phyloP scores from a whole-genome alignment of 2,797 vertebrate species.

The Scomberomorus guttatus region DNA sequence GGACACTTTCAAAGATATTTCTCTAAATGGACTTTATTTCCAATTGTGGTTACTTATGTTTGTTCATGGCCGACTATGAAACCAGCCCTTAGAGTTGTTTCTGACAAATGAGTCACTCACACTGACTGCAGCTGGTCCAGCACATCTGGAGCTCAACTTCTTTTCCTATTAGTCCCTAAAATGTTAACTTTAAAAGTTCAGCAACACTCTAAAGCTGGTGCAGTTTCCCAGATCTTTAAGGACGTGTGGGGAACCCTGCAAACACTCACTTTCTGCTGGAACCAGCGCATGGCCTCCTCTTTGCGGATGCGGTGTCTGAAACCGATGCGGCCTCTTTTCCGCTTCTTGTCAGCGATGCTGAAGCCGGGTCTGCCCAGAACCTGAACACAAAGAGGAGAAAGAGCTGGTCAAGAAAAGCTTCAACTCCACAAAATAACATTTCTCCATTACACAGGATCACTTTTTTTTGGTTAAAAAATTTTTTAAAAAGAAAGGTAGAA shows the following conservation, averaged over 20 bases:
- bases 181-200: neutral
- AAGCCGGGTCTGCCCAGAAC: constrained; percentile 98
- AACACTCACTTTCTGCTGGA: constrained; percentile 95
- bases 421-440: neutral
- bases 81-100: no score
- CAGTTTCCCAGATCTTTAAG: neutral
- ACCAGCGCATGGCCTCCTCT: constrained; percentile 99
- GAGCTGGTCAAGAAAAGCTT: neutral
- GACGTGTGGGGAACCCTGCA: accelerated
- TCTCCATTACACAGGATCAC: accelerated
- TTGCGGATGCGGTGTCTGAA: constrained; percentile 98
- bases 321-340: constrained; percentile 95
- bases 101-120: no score
- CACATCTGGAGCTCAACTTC: no score
- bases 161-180: neutral
- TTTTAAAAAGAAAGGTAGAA: no score
- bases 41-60: no score
- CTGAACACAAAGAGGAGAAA: constrained; percentile 72
- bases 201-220: neutral
- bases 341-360: constrained; percentile 99
- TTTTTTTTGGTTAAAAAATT: no score
- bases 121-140: no score
- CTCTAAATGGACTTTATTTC: no score
- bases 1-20: no score
- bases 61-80: no score